These are phyloP conservation scores for Sebastes matsubarae DNA, from an alignment of 2,797 vertebrate species.

Conservation along the genomic window DNA sequence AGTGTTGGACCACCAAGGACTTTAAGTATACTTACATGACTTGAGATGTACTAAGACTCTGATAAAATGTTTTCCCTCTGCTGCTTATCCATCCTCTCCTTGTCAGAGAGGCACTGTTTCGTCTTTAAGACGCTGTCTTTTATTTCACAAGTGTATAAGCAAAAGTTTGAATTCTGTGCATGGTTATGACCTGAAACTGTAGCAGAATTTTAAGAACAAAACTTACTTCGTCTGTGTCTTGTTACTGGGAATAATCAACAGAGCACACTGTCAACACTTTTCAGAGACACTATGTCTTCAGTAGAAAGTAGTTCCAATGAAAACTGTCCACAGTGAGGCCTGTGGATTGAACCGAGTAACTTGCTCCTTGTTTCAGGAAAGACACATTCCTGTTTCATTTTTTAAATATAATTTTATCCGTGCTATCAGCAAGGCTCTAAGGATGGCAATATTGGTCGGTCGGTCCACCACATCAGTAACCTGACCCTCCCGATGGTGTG, in stretches of 20 bases:
- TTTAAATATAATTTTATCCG: neutral
- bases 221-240: neutral
- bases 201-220: neutral
- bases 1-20: slow-evolving; percentile 82
- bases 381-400: neutral
- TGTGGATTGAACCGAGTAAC: neutral
- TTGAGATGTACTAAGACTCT: slow-evolving; percentile 72
- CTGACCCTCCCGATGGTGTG: neutral
- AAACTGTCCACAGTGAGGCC: neutral
- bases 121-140: slow-evolving; percentile 14
- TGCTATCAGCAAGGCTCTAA: neutral
- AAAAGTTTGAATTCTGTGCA: slow-evolving; percentile 5
- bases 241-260: neutral
- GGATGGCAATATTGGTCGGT: neutral
- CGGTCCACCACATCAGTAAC: neutral
- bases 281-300: neutral
- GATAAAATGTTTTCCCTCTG: slow-evolving; percentile 77
- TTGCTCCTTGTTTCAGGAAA: neutral
- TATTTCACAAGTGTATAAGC: neutral
- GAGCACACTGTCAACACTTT: neutral
- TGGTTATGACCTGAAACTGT: neutral
- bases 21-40: slow-evolving; percentile 76
- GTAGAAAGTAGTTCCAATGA: neutral
- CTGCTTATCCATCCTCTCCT: slow-evolving; percentile 59
- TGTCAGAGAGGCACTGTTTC: slow-evolving; percentile 55